phyloP scores from a whole-genome alignment of 2,888 invertebrate species.

The Sesia apiformis region DNA sequence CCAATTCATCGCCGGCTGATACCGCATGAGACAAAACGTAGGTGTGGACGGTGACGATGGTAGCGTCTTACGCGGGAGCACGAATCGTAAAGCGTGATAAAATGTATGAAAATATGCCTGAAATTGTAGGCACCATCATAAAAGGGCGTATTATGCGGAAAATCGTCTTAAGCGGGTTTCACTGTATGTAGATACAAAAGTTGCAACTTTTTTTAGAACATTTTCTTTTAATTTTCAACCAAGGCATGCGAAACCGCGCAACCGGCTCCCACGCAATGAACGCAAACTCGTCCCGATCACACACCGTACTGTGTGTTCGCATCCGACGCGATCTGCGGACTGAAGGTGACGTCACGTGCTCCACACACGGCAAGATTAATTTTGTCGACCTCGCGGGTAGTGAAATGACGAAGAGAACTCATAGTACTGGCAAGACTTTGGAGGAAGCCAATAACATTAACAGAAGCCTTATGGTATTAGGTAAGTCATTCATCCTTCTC shows the following conservation, averaged over 20 bases:
- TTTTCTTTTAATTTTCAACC: background rate
- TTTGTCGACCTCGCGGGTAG: slow-evolving; percentile 98
- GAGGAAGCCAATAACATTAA: slow-evolving; percentile 98
- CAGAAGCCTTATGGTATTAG: slow-evolving; percentile 94
- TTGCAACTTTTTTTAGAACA: background rate
- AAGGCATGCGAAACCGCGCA: slow-evolving; percentile 92
- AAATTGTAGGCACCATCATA: no score
- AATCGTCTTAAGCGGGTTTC: background rate
- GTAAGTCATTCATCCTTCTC: slow-evolving; percentile 52
- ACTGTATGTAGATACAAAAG: background rate
- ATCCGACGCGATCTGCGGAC: slow-evolving; percentile 90
- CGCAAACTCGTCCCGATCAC: slow-evolving; percentile 93
- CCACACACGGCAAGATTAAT: slow-evolving; percentile 94
- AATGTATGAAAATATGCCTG: no score
- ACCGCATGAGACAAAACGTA: no score
- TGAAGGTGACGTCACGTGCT: slow-evolving; percentile 87
- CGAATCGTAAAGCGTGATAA: no score
- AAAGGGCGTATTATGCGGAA: no score
- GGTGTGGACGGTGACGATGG: no score
- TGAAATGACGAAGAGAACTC: slow-evolving; percentile 94
- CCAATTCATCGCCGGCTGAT: no score
- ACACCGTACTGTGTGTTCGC: slow-evolving; percentile 92
- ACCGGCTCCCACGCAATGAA: slow-evolving; percentile 95
- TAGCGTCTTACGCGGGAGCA: no score
- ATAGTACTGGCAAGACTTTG: slow-evolving; percentile 89